Evolutionary conservation across 2,888 invertebrate species (phyloP), one percentile per base, ranked within the genome.

Genomic region (Lepidocyrtoides sp.): DNA sequence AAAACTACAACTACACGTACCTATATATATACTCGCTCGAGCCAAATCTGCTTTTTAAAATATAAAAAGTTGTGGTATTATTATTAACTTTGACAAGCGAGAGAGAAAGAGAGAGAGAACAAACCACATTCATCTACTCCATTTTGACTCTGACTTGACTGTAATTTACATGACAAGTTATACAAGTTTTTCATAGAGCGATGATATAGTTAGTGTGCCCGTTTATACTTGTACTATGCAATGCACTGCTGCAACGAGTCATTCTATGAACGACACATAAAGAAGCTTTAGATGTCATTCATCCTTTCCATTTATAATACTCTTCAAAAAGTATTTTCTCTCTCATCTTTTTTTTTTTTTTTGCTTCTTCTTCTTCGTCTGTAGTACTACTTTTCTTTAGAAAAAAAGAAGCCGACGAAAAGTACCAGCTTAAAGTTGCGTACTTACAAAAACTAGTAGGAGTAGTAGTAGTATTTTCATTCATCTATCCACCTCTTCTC

Each of bases 131-230:
- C 57, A 79, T 79, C 54, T 36, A 32, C 51, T 79, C 57, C 36
- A 54, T 75, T 75, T 75, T 79, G 51, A 79, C 57, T 79, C 36
- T 79, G 32, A 54, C 79, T 57, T 79, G 79, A 79, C 57, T 79
- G 36, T 79, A 54, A 79, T 79, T 57, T 79, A 57, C 79, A 79
- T 79, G 79, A 79, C 79, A 79, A 79, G 79, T 57, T 36, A 32
- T 54, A 79, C 79, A 57, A 79, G 32, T 57, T 54, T 79, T 57
- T 77, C 26, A 48, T 51, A 7, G 57, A 79, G 44, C 2, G 41
- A 72, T 72, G 69, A 26, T 75, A 29, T 7, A 14, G 20, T 60
- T 66, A 32, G n/a, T n/a, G n/a, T n/a, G n/a, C n/a, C n/a, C n/a
- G n/a, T n/a, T n/a, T 69, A 17, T 69, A 36, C n/a, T 69, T 20